phyloP scores from a whole-genome alignment of 2,797 vertebrate species.

The Rhadinocentrus ornatus region DNA sequence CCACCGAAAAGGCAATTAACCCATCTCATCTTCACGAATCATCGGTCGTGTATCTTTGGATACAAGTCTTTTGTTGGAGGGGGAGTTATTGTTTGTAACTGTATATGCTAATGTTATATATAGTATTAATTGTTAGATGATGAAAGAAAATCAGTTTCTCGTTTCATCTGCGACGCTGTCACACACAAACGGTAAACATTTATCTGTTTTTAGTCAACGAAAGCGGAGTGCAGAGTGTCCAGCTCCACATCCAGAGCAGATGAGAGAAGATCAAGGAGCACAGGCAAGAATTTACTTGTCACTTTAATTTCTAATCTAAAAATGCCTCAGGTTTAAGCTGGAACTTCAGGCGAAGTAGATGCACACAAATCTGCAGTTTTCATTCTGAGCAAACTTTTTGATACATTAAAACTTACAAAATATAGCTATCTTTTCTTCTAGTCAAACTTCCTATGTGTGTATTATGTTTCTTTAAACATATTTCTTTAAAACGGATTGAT shows the following conservation, averaged over 20 bases:
- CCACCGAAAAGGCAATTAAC: background rate
- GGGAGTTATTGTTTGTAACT: background rate
- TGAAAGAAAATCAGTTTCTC: background rate
- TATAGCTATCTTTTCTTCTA: background rate
- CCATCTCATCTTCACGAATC: no score
- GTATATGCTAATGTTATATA: background rate
- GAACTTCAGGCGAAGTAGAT: background rate
- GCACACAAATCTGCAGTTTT: background rate
- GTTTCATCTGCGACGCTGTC: background rate
- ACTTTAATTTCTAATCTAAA: background rate
- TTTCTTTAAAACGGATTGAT: background rate
- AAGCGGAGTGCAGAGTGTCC: conserved; percentile 69
- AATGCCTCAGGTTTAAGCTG: background rate
- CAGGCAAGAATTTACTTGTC: conserved; percentile 39
- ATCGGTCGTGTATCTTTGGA: no score
- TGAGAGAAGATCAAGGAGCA: conserved; percentile 75
- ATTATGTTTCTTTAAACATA: background rate
- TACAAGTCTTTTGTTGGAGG: no score
- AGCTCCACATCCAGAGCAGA: conserved; percentile 75
- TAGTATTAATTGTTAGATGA: background rate
- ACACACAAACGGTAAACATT: background rate
- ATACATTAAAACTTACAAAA: background rate
- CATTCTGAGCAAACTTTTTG: background rate
- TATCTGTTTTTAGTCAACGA: conserved; percentile 72
- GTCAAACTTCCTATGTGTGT: background rate